Conservation (phyloP, 2,113 vertebrate genomes). For the Lepus americanus region DNA sequence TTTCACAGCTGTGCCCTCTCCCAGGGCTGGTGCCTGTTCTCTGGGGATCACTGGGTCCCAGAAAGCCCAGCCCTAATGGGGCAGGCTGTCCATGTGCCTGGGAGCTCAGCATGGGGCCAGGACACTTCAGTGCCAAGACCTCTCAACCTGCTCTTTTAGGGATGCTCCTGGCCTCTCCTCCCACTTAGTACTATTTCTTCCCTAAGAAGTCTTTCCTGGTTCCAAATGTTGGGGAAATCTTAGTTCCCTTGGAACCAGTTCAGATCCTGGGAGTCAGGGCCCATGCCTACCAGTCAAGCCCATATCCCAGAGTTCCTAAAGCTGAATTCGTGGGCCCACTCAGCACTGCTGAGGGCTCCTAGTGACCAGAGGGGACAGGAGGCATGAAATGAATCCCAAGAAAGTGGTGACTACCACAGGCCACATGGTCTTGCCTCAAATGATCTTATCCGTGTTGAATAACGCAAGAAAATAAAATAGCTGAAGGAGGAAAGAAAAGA, state of each 20-base stretch:
- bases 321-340: fast-evolving
- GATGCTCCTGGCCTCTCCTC: fast-evolving
- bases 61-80: neutral
- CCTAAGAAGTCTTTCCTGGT: neutral
- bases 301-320: neutral
- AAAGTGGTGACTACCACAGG: neutral
- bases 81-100: fast-evolving
- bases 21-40: constrained; percentile 83
- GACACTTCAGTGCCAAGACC: neutral
- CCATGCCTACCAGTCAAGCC: neutral
- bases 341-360: neutral
- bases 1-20: constrained; percentile 88
- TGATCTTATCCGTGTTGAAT: neutral
- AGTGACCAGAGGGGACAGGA: neutral
- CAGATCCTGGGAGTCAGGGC: neutral
- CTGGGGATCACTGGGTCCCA: constrained; percentile 71
- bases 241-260: neutral
- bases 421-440: neutral
- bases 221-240: neutral
- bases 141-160: neutral
- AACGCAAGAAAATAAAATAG: neutral
- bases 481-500: neutral
- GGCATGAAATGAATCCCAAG: neutral
- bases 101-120: neutral
- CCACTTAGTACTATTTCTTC: neutral